Base-by-base conservation (phyloP, 2,797 vertebrate genomes). In the Gorsachius magnificus region DNA sequence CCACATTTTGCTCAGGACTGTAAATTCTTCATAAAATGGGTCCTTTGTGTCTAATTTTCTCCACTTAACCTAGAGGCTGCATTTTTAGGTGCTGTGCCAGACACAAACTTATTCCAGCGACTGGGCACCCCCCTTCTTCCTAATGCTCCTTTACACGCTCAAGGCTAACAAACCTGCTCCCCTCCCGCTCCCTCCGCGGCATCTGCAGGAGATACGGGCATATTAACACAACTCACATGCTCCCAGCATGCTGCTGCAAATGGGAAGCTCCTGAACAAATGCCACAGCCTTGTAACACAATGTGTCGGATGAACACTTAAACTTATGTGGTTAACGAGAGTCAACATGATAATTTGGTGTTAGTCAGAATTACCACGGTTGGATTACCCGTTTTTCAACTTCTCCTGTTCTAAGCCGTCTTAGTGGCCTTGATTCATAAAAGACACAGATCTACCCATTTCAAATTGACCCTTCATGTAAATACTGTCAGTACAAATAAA, bases 11-110 rank as follows among this genome's bases (percentile, higher is more conserved):
- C 5, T 70, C 93, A 87, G 13, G n/a, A 97, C 94, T 89, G 53
- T 95, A 92, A 97, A 97, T 96, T 97, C 84, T 97, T 96, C 92
- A 83, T 87, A 57, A 97, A 97, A 98, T 76, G 81, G 56, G 94
- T 85, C 95, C 94, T 60, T 83, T 94, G 94, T 96, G 96, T 90
- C 95, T 96, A 88, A 97, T 97, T 98, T 97, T 96, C 97, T 94
- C 95, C 71, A 89, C 89, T 97, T 97, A 97, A 96, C 90, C 88
- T 74, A 95, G 90, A 97, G 95, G 91, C 95, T 97, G 92, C 90
- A 93, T 97, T 97, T 96, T 90, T 84, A 91, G 95, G 93, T 97
- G 68, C 75, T 22, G 80, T 97, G 97, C 95, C 95, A 97, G 95
- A 88, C 13, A 87, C 91, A 93, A 95, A 91, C 69, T 41, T 78